Conservation (phyloP, 2,888 invertebrate species). For the Scaptomyza caliginosa region DNA sequence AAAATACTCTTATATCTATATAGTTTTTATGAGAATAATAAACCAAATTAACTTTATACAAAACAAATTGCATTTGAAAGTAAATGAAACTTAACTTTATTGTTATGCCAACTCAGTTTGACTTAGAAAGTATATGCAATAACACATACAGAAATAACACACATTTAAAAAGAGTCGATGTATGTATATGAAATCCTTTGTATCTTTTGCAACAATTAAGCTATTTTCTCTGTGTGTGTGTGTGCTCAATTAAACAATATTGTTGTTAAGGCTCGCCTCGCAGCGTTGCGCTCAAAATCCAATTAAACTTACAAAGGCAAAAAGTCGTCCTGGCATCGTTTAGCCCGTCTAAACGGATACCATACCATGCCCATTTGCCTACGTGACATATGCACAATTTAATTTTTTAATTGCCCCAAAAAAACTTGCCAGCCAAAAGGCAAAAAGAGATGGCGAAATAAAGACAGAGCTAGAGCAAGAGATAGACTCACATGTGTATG, state of each 20-base stretch:
- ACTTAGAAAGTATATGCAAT: background rate
- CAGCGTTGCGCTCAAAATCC: constrained; percentile 61
- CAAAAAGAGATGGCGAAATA: background rate
- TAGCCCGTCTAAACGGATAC: constrained; percentile 33
- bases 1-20: no score
- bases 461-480: background rate
- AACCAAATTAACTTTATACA: no score
- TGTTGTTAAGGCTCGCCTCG: constrained; percentile 34
- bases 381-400: constrained; percentile 77
- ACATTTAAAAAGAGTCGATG: background rate
- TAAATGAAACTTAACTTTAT: background rate
- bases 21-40: no score
- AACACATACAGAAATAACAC: background rate
- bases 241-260: constrained; percentile 57
- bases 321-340: constrained; percentile 27
- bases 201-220: constrained; percentile 20
- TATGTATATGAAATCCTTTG: constrained; percentile 7
- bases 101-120: background rate
- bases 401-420: constrained; percentile 75
- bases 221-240: constrained; percentile 16
- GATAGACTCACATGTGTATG: constrained; percentile 2
- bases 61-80: background rate
- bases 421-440: constrained; percentile 41
- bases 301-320: constrained; percentile 71
- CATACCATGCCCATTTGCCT: constrained; percentile 31